Percentiles rank a stretch among this genome's conserved stretches.
Conservation (phyloP, 2,888 invertebrate species). For the Lepas anatifera region DNA sequence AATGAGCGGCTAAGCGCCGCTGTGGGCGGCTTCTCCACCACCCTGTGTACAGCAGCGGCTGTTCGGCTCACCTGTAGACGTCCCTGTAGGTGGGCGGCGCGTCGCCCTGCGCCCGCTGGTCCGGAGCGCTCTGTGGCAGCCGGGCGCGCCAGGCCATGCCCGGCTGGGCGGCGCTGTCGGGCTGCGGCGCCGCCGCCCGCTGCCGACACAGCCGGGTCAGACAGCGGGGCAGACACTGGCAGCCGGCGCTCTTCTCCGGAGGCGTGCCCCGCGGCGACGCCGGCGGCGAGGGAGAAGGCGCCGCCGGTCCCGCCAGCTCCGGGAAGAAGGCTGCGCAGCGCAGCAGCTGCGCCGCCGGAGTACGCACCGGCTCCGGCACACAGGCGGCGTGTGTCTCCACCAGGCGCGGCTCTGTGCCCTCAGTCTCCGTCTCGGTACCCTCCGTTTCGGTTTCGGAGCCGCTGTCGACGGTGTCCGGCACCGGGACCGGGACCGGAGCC, state of each 20-base stretch:
- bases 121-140: not conserved
- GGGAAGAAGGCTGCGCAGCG: conserved; percentile 10
- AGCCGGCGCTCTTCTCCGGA: not conserved
- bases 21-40: too few species aligned
- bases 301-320: not conserved
- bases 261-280: not conserved
- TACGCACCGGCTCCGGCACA: not conserved
- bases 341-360: conserved; percentile 14
- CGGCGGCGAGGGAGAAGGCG: not conserved
- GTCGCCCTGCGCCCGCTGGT: not conserved
- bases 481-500: not conserved
- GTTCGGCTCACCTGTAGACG: not conserved
- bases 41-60: too few species aligned
- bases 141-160: conserved; percentile 20
- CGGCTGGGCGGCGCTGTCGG: conserved; percentile 11
- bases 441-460: not conserved
- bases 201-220: not conserved
- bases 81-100: not conserved
- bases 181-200: not conserved
- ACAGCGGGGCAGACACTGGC: not conserved
- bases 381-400: not conserved
- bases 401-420: not conserved
- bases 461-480: not conserved
- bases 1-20: too few species aligned
- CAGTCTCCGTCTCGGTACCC: not conserved